Percentiles rank a stretch among this genome's conserved stretches.
Evolutionary conservation across 2,888 invertebrate genomes (phyloP).

Genomic region (Acholoe squamosa): DNA sequence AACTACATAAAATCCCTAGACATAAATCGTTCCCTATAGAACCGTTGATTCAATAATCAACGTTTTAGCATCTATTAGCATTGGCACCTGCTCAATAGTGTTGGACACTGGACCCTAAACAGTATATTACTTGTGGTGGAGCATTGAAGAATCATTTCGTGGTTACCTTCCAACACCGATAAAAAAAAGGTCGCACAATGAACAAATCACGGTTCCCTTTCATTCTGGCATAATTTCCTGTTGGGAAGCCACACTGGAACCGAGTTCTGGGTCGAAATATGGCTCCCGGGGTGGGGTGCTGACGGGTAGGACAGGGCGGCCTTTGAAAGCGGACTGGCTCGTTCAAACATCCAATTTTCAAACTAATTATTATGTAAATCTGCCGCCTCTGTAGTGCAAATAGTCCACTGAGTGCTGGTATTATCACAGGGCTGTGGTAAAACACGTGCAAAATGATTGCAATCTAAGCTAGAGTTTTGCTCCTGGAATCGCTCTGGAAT

Average conservation of each 20-base stretch:
- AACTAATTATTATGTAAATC: slow-evolving; percentile 38
- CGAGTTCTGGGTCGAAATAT: neutral
- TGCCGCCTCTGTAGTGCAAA: neutral
- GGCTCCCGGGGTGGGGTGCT: neutral
- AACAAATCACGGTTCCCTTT: neutral
- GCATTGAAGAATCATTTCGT: neutral
- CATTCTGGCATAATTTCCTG: neutral
- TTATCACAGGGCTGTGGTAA: slow-evolving; percentile 8
- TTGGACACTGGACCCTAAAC: no score
- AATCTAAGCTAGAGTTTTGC: neutral
- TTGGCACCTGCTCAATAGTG: no score
- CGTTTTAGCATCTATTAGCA: no score
- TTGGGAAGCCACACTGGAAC: neutral
- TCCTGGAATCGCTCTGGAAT: neutral
- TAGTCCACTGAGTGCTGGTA: neutral
- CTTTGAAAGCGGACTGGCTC: neutral
- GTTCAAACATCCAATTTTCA: slow-evolving; percentile 34
- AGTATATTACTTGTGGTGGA: no score
- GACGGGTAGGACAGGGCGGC: neutral
- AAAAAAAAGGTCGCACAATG: neutral
- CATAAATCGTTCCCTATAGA: no score
- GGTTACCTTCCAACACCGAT: neutral
- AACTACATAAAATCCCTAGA: no score
- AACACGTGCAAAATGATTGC: slow-evolving; percentile 5
- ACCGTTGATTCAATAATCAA: no score